A percentile compares a stretch with the other conserved stretches of the same genome.
Evolutionary conservation across 2,888 invertebrate species (phyloP).

Genomic region (Pasiphila rectangulata): DNA sequence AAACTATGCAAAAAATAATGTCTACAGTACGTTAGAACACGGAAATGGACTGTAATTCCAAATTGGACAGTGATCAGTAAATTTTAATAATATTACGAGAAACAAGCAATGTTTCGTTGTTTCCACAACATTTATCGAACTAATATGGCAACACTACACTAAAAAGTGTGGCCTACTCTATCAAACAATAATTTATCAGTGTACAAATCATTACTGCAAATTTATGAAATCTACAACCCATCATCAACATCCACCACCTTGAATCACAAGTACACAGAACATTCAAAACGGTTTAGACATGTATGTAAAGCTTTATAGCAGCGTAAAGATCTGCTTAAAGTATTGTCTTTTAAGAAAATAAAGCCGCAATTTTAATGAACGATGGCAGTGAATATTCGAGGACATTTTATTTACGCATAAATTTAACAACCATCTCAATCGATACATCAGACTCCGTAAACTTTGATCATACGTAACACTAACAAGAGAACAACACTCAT

Average conservation of each 20-base stretch:
- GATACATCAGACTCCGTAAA: conserved; percentile 15
- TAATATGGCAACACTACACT: conserved; percentile 23
- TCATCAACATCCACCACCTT: neutral
- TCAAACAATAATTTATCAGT: conserved; percentile 10
- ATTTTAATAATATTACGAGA: neutral
- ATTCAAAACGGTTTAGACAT: neutral
- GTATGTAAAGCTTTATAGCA: too few species aligned
- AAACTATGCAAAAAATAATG: neutral
- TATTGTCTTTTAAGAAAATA: conserved; percentile 2
- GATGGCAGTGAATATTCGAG: conserved; percentile 15
- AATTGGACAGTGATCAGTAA: conserved; percentile 1
- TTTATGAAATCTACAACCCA: too few species aligned
- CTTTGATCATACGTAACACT: conserved; percentile 6
- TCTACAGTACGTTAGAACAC: too few species aligned
- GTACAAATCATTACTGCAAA: too few species aligned
- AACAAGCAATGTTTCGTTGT: conserved; percentile 2
- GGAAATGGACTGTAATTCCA: too few species aligned
- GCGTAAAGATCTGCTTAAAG: neutral
- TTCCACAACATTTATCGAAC: conserved; percentile 2
- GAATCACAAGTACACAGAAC: neutral
- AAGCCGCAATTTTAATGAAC: neutral
- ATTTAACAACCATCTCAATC: conserved; percentile 1
- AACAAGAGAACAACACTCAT: conserved; percentile 3
- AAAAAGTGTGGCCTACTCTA: conserved; percentile 11
- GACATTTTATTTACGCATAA: neutral